Conservation (phyloP, 2,888 invertebrate genomes). For the Siphlonurus alternatus region DNA sequence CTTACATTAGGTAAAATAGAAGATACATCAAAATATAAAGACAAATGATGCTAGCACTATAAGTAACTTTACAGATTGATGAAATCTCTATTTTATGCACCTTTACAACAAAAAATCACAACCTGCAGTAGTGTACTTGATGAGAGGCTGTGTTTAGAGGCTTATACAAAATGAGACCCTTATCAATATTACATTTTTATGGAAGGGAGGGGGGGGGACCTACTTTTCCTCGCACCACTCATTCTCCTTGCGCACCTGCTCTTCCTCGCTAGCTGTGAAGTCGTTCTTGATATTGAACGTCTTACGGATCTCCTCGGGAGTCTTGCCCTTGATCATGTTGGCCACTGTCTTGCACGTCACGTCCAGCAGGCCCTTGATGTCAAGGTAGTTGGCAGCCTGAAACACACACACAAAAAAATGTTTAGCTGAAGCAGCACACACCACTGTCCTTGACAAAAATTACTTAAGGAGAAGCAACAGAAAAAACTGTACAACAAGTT, state of each 20-base stretch:
- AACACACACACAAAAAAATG: slow-evolving; percentile 11
- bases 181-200: not conserved
- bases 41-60: too few species aligned
- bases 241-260: slow-evolving; percentile 92
- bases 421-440: not conserved
- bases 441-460: too few species aligned
- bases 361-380: slow-evolving; percentile 87
- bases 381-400: slow-evolving; percentile 85
- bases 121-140: too few species aligned
- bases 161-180: not conserved
- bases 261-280: slow-evolving; percentile 90
- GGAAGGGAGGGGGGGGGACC: slow-evolving; percentile 13
- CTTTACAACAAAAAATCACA: too few species aligned
- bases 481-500: too few species aligned
- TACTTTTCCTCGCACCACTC: slow-evolving; percentile 88
- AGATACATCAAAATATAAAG: too few species aligned
- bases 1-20: too few species aligned
- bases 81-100: too few species aligned
- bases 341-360: slow-evolving; percentile 98
- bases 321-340: slow-evolving; percentile 96
- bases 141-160: too few species aligned
- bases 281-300: slow-evolving; percentile 96
- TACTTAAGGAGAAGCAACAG: too few species aligned
- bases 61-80: too few species aligned
- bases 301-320: slow-evolving; percentile 93